Conservation (phyloP, 2,888 invertebrate species). For the Xestia xanthographa region DNA sequence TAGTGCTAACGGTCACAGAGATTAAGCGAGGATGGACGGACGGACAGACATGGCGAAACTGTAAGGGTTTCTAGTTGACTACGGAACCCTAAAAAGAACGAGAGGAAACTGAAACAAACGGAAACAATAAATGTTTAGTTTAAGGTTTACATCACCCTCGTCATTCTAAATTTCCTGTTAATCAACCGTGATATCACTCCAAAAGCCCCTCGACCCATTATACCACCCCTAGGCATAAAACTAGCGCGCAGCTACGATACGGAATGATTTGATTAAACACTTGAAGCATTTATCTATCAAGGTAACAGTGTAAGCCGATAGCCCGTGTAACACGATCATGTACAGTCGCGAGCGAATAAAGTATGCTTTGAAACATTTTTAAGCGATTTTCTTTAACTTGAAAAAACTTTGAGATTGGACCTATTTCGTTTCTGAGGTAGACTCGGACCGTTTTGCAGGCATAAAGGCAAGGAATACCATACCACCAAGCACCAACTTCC, state of each 20-base stretch:
- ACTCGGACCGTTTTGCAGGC: neutral
- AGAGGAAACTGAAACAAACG: no score
- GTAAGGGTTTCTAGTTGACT: no score
- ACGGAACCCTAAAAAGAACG: no score
- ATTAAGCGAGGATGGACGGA: no score
- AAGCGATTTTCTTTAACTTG: neutral
- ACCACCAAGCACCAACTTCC: neutral
- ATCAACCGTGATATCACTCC: neutral
- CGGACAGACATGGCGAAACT: no score
- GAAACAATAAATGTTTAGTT: neutral
- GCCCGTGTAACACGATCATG: slow-evolving; percentile 58
- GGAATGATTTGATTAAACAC: slow-evolving; percentile 71
- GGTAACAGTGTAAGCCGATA: slow-evolving; percentile 55
- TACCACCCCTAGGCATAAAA: slow-evolving; percentile 34
- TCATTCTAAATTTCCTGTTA: neutral
- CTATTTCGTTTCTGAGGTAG: neutral
- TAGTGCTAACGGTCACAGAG: no score
- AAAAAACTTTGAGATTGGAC: neutral
- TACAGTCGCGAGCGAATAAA: slow-evolving; percentile 5
- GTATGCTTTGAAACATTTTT: neutral
- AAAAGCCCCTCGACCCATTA: neutral
- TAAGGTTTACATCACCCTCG: neutral
- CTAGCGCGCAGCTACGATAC: slow-evolving; percentile 52
- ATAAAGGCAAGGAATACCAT: neutral
- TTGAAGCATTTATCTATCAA: slow-evolving; percentile 54